phyloP scores from a whole-genome alignment of 2,888 invertebrate genomes.

The Scaptomyza cyrtandrae region DNA sequence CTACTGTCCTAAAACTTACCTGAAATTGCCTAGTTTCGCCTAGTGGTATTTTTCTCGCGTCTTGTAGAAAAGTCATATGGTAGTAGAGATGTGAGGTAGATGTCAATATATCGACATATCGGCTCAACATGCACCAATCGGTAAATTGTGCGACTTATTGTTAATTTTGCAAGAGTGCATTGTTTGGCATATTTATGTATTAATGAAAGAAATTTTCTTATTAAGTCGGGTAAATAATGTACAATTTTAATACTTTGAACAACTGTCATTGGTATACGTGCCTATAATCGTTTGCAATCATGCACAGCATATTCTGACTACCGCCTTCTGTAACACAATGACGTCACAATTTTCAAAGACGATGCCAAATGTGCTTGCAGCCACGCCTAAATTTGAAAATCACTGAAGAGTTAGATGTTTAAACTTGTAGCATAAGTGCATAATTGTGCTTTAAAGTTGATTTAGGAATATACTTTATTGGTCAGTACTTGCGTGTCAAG shows the following conservation, averaged over 20 bases:
- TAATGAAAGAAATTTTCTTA: background rate
- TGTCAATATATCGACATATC: constrained; percentile 41
- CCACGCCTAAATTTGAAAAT: constrained; percentile 5
- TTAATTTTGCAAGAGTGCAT: background rate
- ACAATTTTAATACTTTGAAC: background rate
- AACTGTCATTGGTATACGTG: background rate
- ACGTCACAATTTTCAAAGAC: background rate
- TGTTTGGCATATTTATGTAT: constrained; percentile 1
- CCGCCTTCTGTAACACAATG: background rate
- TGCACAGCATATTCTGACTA: background rate
- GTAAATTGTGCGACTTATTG: background rate
- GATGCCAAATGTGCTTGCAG: constrained; percentile 2
- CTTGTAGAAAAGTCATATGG: constrained; percentile 70
- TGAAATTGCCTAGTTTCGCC: constrained; percentile 50
- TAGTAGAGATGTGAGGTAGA: constrained; percentile 45
- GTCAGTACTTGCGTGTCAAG: background rate
- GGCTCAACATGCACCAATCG: background rate
- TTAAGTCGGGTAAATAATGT: background rate
- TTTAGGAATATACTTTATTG: background rate
- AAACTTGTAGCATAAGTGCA: background rate
- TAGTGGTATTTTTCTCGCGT: constrained; percentile 64
- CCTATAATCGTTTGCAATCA: background rate
- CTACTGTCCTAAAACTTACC: constrained; percentile 56
- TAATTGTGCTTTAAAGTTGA: background rate
- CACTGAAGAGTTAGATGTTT: background rate